Evolutionary conservation across 2,888 invertebrate genomes (phyloP).

Genomic region (Monoplex corrugatus): DNA sequence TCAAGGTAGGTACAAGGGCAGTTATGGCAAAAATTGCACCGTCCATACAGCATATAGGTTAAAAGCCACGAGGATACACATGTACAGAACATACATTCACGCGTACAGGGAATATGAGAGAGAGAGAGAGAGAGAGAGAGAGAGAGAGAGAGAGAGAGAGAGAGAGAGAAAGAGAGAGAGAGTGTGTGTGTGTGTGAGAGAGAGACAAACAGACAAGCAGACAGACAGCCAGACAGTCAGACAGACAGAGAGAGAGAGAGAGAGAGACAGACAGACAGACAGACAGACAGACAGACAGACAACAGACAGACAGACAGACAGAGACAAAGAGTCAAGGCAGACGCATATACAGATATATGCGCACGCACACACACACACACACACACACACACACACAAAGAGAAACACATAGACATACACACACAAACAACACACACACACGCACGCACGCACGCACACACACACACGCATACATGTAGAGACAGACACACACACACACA

Average conservation of each 20-base stretch:
- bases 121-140: background rate
- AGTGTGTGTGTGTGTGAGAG: no score
- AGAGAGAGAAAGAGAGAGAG: no score
- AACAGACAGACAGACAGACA: background rate
- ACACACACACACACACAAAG: constrained; percentile 2
- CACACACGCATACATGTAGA: background rate
- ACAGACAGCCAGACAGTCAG: background rate
- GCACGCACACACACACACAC: constrained; percentile 10
- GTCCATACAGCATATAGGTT: no score
- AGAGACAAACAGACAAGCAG: no score
- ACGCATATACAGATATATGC: background rate
- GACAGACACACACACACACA: background rate
- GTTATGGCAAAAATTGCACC: no score
- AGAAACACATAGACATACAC: background rate
- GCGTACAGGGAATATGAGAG: no score
- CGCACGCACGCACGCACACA: background rate
- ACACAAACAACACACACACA: background rate
- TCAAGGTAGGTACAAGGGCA: no score
- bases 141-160: no score
- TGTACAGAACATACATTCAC: no score
- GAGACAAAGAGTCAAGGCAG: no score
- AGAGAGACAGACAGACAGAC: background rate
- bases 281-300: background rate
- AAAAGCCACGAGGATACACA: no score
- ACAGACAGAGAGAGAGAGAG: background rate